A percentile compares a stretch with the other conserved stretches of the same genome.
These are phyloP conservation scores for Caenorhabditis elegans DNA, from an alignment of 1,140 invertebrate genomes.

Conservation along the genomic window DNA sequence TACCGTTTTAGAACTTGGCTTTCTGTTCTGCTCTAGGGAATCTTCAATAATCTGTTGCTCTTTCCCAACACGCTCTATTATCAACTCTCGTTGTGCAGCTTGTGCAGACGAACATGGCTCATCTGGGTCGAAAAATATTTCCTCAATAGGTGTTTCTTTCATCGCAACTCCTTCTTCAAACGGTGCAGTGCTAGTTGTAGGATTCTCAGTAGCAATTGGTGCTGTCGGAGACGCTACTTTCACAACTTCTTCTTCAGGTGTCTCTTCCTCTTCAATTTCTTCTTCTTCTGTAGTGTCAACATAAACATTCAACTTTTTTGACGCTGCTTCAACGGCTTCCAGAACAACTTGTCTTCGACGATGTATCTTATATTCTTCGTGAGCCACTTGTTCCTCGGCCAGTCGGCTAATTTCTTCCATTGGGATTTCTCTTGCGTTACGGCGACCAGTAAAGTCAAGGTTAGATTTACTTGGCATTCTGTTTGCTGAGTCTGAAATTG, in stretches of 20 bases:
- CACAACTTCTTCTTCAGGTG: background rate
- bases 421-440: background rate
- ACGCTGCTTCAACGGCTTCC: background rate
- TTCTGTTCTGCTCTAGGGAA: background rate
- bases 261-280: background rate
- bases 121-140: background rate
- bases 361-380: background rate
- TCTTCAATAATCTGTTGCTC: background rate
- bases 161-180: background rate
- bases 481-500: background rate
- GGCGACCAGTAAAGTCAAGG: background rate
- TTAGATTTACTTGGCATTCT: background rate
- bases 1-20: no score
- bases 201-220: no score
- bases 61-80: background rate
- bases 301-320: background rate
- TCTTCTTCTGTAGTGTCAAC: background rate
- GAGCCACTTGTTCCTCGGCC: background rate
- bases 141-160: background rate
- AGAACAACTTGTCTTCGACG: background rate
- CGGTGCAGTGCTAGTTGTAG: no score
- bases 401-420: background rate
- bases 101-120: background rate
- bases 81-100: background rate
- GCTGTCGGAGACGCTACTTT: background rate